Evolutionary conservation across 2,888 invertebrate species (phyloP), one percentile per base, ranked within the genome.

Genomic region (Athalia cordata): DNA sequence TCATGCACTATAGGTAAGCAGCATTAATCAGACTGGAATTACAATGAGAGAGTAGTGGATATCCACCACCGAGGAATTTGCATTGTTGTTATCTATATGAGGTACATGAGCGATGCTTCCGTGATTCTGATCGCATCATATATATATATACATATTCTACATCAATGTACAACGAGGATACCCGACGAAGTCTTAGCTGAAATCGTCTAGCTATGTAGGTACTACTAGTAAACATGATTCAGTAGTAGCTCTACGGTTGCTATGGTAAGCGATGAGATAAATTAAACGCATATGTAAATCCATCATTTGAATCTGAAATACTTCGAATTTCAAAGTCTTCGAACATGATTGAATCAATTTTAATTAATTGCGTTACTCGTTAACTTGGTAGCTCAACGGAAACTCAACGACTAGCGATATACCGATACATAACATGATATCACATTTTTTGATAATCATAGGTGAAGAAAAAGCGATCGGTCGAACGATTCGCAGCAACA

Each of bases 291-390:
- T n/a, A 68, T 52, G 7, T 64, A 29, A 13, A 68, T 15, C 15
- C 68, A 9, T 68, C 52, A 9, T 52, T 57, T 47, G 57, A 57
- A 72, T 72, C 59, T 72, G 4, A 59, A 72, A 59, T 13, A 59
- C 72, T 72, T 59, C 59, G 57, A 72, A 59, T 59, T 59, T 72
- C 72, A 72, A 72, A 72, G 72, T 59, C 59, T 59, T 57, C 6
- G 47, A 43, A 52, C n/a, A 59, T 72, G 59, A 72, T 72, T 72
- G 59, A 72, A 72, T 72, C 72, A 59, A 43, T 72, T 59, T 59
- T 59, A 72, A 72, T 59, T 72, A 47, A 57, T 72, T 5, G n/a
- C 45, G 52, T 57, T 72, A 57, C 72, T 59, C 43, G 13, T 57
- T n/a, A 59, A 70, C 55, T 57, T 29, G 59, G n/a, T n/a, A 29